phyloP scores from a whole-genome alignment of 2,797 vertebrate species.

The Phaenicophaeus curvirostris region DNA sequence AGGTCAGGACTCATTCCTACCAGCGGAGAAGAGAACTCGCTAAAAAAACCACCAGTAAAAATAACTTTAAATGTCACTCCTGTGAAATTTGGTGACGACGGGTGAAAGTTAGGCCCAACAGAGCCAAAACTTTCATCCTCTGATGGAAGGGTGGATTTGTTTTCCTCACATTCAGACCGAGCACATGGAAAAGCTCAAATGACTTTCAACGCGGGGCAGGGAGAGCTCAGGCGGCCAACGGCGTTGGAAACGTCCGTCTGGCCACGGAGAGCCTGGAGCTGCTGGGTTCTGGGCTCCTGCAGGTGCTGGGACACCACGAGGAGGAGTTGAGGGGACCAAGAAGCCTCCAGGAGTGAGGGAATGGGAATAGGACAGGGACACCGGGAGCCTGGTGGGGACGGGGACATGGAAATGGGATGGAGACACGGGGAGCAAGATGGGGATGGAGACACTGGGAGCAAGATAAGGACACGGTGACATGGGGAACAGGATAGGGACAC shows the following conservation, averaged over 20 bases:
- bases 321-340: no score
- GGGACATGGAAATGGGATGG: no score
- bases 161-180: not conserved
- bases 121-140: not conserved
- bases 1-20: not conserved
- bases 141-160: not conserved
- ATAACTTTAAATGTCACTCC: not conserved
- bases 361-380: no score
- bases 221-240: no score
- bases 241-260: fast-evolving
- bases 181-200: no score
- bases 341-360: no score
- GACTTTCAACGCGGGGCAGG: no score
- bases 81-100: not conserved
- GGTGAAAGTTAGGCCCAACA: not conserved
- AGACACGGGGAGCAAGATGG: no score
- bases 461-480: no score
- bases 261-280: not conserved
- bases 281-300: not conserved
- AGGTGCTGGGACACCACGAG: not conserved
- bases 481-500: no score
- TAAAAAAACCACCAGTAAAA: not conserved
- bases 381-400: no score
- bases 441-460: no score
- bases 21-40: not conserved